A percentile compares a stretch with the other conserved stretches of the same genome.
Conservation (phyloP, 1,140 invertebrate species). For the Apis cerana region DNA sequence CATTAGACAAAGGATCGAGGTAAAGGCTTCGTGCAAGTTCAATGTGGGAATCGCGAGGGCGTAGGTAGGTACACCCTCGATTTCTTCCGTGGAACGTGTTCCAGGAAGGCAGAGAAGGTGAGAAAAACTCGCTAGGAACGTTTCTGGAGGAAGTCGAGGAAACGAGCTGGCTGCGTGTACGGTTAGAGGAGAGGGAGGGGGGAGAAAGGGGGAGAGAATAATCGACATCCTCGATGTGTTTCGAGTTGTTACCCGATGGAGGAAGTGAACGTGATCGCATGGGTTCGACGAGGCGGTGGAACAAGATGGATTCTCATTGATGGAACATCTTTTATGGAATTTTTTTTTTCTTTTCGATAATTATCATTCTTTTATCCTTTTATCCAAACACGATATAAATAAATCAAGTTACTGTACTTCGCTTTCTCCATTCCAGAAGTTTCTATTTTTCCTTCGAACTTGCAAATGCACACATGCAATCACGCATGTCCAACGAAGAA, state of each 20-base stretch:
- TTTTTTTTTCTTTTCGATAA: too few species aligned
- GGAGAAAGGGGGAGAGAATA: not conserved
- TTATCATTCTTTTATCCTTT: too few species aligned
- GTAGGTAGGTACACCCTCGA: constrained; percentile 32
- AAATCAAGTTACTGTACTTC: too few species aligned
- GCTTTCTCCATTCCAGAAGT: too few species aligned
- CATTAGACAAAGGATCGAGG: constrained; percentile 40
- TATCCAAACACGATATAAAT: too few species aligned
- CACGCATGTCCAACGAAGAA: not conserved
- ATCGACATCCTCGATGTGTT: not conserved
- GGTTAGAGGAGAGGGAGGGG: not conserved
- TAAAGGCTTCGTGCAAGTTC: constrained; percentile 45
- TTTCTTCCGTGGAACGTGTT: constrained; percentile 30
- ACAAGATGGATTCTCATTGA: not conserved
- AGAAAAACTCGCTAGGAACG: constrained; percentile 9
- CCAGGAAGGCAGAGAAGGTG: not conserved
- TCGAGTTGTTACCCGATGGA: not conserved
- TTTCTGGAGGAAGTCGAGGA: constrained; percentile 2
- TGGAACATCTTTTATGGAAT: too few species aligned
- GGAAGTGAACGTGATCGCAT: not conserved
- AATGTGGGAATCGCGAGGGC: constrained; percentile 53
- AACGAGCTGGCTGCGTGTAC: constrained; percentile 4
- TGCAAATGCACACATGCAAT: not conserved
- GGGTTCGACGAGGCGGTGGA: not conserved
- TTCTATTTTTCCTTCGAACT: too few species aligned